These are phyloP conservation scores for Lagothrix lagotricha DNA, from an alignment of 2,797 vertebrate species.

Conservation along the genomic window DNA sequence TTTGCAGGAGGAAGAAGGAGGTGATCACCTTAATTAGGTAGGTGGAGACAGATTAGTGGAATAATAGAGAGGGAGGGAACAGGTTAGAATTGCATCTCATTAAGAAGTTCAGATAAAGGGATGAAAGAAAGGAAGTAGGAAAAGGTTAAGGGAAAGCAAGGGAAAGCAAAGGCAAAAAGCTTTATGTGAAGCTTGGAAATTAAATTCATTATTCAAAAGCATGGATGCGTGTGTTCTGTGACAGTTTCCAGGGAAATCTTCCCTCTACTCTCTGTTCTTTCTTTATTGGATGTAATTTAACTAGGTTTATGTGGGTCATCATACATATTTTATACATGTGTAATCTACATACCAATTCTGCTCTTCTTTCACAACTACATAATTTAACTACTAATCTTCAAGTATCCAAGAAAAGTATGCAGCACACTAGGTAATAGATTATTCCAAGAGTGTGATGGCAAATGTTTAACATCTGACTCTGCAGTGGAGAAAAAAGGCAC, in stretches of 20 bases:
- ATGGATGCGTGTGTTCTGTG: conserved; percentile 19
- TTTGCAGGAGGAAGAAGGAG: conserved; percentile 52
- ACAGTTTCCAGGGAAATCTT: conserved; percentile 62
- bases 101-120: neutral
- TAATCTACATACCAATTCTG: neutral
- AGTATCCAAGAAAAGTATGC: neutral
- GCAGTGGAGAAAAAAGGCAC: neutral
- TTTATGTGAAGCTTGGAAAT: conserved; percentile 64
- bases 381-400: neutral
- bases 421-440: neutral
- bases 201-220: conserved; percentile 75
- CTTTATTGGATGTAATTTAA: conserved; percentile 64
- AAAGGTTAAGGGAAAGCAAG: neutral
- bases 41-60: conserved; percentile 58
- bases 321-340: neutral
- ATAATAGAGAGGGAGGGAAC: conserved; percentile 40
- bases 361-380: neutral
- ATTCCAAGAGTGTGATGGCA: neutral
- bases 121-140: neutral
- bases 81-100: neutral
- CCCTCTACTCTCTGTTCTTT: neutral
- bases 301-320: conserved; percentile 33
- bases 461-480: neutral
- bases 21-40: conserved; percentile 61
- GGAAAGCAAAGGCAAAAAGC: neutral